Conservation (phyloP, 2,113 vertebrate genomes). For the Mus pahari region DNA sequence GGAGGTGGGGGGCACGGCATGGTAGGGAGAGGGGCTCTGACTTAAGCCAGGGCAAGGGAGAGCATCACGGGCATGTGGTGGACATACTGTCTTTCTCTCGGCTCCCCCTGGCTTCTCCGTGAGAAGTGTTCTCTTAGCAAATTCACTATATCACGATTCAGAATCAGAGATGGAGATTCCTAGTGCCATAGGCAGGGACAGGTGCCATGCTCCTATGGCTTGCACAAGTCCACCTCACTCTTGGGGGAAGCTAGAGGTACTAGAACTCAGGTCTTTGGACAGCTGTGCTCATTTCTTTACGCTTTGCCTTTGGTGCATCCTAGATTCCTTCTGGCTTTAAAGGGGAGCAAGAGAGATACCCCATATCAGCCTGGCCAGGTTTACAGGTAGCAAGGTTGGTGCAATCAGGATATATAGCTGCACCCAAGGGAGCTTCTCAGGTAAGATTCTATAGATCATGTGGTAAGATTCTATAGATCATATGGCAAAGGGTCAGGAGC, state of each 20-base stretch:
- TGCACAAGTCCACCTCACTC: background rate
- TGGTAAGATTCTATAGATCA: no score
- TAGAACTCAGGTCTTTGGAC: background rate
- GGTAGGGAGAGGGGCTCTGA: background rate
- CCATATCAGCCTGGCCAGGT: background rate
- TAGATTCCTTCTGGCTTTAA: background rate
- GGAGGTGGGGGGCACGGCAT: background rate
- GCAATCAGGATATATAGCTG: background rate
- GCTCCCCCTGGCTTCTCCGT: background rate
- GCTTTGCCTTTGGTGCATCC: no score
- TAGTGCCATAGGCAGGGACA: background rate
- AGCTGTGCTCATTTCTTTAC: background rate
- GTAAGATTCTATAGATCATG: no score
- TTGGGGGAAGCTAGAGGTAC: background rate
- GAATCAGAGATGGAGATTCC: background rate
- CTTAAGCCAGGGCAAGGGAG: background rate
- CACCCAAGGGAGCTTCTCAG: background rate
- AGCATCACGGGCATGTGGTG: background rate
- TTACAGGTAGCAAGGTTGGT: background rate
- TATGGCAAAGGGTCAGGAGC: background rate
- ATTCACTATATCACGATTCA: rapidly evolving
- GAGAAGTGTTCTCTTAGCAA: background rate
- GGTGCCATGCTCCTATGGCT: background rate
- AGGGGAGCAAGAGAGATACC: background rate
- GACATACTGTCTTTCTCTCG: background rate